Base-by-base conservation (phyloP, 2,113 vertebrate species). In the Hipposideros armiger region DNA sequence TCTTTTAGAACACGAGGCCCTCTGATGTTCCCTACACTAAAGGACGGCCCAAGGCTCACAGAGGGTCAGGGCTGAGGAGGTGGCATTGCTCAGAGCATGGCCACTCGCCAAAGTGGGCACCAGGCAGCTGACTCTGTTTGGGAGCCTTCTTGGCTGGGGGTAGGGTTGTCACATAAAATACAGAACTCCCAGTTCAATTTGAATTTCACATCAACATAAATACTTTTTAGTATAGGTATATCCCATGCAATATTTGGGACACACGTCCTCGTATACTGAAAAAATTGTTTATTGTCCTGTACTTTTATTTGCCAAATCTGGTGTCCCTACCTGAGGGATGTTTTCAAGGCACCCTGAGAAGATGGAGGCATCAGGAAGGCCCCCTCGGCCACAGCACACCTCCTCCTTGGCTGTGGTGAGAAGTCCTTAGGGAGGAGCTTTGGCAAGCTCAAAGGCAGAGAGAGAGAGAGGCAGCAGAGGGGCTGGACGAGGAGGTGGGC, bases 301-400 rank as follows among this genome's bases (percentile, higher is more conserved):
- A 56, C 80, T 94, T 93, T 87, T 80, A 40, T 45, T 88, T 52
- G 66, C 80, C 45, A 52, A 54, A 45, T 69, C 64, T 58, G 45
- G 66, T 45, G 81, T n/a, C 16, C 69, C 40, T 32, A 45, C 15
- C 58, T 64, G 60, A 24, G 32, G 20, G 11, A 15, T 36, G 26
- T 80, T 20, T 60, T 60, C 42, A 40, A 32, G 84, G 30, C 19
- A 60, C 30, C 17, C 58, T 4, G 45, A 84, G 76, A 42, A 87
- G 92, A 73, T 0, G 22, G 52, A 76, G 50, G 73, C 26, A 42
- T 50, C 5, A 22, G 52, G 81, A 67, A 74, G 83, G n/a, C 6
- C 14, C 26, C 16, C n/a, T n/a, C 0, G 7, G 78, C 24, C n/a
- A 24, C 40, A 47, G 30, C 24, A 0, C 4, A 7, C 16, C 47